These are phyloP conservation scores for Diadegma fenestrale DNA, from an alignment of 2,888 invertebrate species.

Conservation along the genomic window DNA sequence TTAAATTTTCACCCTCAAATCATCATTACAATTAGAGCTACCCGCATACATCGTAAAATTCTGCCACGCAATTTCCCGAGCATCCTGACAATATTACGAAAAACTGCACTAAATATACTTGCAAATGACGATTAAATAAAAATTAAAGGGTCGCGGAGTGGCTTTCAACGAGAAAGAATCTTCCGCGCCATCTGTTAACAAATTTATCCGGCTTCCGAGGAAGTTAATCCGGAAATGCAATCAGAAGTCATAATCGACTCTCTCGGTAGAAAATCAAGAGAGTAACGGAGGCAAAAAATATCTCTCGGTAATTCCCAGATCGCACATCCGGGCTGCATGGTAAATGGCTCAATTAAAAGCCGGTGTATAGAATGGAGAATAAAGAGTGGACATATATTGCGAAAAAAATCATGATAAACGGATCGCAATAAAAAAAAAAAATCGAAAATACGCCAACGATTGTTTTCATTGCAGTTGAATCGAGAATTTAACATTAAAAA, in stretches of 20 bases:
- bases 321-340: constrained; percentile 11
- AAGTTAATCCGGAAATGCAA: constrained; percentile 60
- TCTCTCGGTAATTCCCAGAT: constrained; percentile 30
- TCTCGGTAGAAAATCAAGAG: constrained; percentile 20
- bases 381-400: background rate
- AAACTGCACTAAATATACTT: background rate
- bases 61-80: background rate
- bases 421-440: constrained; percentile 31
- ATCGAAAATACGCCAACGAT: constrained; percentile 13
- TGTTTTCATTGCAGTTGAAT: background rate
- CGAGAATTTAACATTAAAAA: background rate
- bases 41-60: background rate
- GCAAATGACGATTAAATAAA: background rate
- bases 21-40: background rate
- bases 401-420: constrained; percentile 10
- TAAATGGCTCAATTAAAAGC: constrained; percentile 40
- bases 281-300: constrained; percentile 24
- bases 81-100: background rate
- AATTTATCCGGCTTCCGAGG: constrained; percentile 54
- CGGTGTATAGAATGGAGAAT: constrained; percentile 1
- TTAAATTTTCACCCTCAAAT: background rate
- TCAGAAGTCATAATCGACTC: constrained; percentile 62
- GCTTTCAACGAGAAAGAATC: constrained; percentile 32
- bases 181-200: constrained; percentile 2
- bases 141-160: constrained; percentile 9